Conservation (phyloP, 2,113 vertebrate genomes). For the Sapayoa aenigma region DNA sequence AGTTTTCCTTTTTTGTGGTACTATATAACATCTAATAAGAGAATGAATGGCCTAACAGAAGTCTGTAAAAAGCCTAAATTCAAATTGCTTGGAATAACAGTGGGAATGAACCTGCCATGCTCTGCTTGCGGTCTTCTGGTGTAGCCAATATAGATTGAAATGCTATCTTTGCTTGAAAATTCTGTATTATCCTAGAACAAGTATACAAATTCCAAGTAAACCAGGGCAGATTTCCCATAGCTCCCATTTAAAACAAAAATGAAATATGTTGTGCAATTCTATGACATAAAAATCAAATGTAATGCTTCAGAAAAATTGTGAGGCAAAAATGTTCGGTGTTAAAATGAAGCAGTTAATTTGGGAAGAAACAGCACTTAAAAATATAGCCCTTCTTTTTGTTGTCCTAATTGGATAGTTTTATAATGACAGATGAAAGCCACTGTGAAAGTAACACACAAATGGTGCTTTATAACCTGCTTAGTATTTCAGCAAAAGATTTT, state of each 20-base stretch:
- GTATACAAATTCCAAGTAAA: not conserved
- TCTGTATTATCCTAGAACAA: not conserved
- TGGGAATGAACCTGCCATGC: not conserved
- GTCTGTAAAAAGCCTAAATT: not conserved
- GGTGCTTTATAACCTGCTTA: constrained; percentile 49
- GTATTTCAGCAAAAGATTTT: constrained; percentile 39
- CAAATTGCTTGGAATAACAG: not conserved
- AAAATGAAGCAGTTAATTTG: constrained; percentile 38
- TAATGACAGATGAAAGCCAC: constrained; percentile 48
- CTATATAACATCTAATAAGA: not conserved
- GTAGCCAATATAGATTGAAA: not conserved
- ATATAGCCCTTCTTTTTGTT: constrained; percentile 27
- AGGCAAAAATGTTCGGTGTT: not conserved
- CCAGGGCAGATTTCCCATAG: not conserved
- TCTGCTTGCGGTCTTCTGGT: not conserved
- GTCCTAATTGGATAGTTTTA: constrained; percentile 58
- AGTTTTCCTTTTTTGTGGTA: not conserved
- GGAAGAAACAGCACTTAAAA: constrained; percentile 15
- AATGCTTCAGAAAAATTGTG: not conserved
- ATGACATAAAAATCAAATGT: constrained; percentile 13
- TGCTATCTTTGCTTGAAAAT: not conserved
- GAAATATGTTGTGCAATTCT: not conserved
- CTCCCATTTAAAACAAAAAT: constrained; percentile 8
- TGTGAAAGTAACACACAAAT: constrained; percentile 19
- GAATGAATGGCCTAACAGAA: not conserved